phyloP scores from a whole-genome alignment of 1,140 invertebrate genomes.

The Idris sp. region DNA sequence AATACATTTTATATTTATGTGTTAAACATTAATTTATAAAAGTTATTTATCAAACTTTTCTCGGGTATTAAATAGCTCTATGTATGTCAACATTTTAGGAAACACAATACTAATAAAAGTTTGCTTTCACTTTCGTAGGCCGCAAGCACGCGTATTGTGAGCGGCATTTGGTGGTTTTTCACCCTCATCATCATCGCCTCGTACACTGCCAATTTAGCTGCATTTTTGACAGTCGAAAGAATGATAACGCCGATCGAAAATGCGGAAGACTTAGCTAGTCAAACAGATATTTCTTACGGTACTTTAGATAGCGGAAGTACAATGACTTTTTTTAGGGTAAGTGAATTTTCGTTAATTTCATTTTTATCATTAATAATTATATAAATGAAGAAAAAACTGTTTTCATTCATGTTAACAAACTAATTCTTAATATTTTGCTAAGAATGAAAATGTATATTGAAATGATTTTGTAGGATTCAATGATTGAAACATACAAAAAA shows the following conservation, averaged over 20 bases:
- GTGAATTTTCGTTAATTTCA: neutral
- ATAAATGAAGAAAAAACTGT: too few relatives aligned
- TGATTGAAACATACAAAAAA: conserved; percentile 90
- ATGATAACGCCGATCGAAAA: conserved; percentile 93
- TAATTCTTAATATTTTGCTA: too few relatives aligned
- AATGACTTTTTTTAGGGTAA: conserved; percentile 88
- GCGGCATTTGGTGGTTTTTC: conserved; percentile 94
- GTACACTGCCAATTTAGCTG: conserved; percentile 93
- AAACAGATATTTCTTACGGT: conserved; percentile 90
- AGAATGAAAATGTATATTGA: too few relatives aligned
- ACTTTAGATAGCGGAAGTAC: conserved; percentile 88
- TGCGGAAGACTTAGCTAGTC: conserved; percentile 89
- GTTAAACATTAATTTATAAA: too few relatives aligned
- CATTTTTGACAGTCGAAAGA: conserved; percentile 91
- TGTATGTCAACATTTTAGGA: too few relatives aligned
- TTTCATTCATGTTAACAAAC: too few relatives aligned
- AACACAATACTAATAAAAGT: too few relatives aligned
- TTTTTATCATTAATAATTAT: too few relatives aligned
- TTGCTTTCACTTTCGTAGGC: conserved; percentile 74
- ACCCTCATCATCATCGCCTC: conserved; percentile 92
- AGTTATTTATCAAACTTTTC: too few relatives aligned
- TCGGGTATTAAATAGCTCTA: too few relatives aligned
- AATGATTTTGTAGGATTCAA: conserved; percentile 81
- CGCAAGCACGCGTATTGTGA: conserved; percentile 86
- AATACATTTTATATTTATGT: too few relatives aligned